Evolutionary conservation across 2,888 invertebrate species (phyloP).

Genomic region (Seladonia tumulorum): DNA sequence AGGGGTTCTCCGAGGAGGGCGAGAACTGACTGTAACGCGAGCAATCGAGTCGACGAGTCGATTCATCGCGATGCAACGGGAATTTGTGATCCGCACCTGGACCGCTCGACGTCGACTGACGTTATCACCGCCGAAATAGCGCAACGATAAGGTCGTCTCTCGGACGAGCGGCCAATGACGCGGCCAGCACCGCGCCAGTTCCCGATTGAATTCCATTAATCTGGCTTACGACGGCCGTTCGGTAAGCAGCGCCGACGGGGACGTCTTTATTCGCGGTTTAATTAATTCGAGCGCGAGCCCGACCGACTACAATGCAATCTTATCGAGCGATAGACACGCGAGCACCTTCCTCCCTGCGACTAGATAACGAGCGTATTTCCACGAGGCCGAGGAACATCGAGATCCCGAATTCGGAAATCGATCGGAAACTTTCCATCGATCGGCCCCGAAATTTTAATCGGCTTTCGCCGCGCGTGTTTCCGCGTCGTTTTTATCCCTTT

Average conservation of each 20-base stretch:
- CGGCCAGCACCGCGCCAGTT: conserved; percentile 66
- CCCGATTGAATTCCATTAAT: conserved; percentile 81
- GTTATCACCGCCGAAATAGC: conserved; percentile 74
- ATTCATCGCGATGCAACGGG: conserved; percentile 38
- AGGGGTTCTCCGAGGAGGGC: conserved; percentile 44
- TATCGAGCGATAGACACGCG: conserved; percentile 60
- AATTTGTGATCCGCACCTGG: conserved; percentile 63
- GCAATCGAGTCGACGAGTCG: conserved; percentile 13
- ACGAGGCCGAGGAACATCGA: conserved; percentile 33
- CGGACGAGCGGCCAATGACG: conserved; percentile 79
- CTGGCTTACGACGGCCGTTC: conserved; percentile 74
- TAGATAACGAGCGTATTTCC: conserved; percentile 70
- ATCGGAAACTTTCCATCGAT: background rate
- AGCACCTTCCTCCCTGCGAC: conserved; percentile 59
- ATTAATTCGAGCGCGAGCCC: conserved; percentile 46
- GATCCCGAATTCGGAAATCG: conserved; percentile 39
- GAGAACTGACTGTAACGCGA: background rate
- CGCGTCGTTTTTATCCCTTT: background rate
- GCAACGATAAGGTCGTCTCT: conserved; percentile 77
- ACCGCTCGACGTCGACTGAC: conserved; percentile 59
- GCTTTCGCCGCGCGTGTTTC: background rate
- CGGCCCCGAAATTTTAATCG: background rate
- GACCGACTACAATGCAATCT: conserved; percentile 60
- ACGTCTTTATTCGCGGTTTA: conserved; percentile 52
- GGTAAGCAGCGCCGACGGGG: conserved; percentile 21